Base-by-base conservation (phyloP, 2,888 invertebrate species). In the Andrena chrysosceles region DNA sequence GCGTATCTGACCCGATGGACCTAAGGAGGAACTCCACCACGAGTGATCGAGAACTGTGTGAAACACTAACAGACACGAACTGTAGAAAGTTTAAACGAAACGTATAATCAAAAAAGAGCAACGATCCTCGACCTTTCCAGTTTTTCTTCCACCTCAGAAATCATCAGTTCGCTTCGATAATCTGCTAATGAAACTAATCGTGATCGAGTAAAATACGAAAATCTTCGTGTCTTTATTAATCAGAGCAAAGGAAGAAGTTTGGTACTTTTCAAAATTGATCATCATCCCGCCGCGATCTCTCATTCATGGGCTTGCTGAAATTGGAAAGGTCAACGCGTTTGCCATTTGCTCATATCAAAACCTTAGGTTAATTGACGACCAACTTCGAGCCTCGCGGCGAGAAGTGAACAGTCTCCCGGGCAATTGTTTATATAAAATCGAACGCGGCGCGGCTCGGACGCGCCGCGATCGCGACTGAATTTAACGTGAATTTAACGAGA, bases 301-400 rank as follows among this genome's bases (percentile, higher is more conserved):
- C 13, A 16, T 16, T 42, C 42, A 42, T 16, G 0, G 42, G 42
- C 42, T 5, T 42, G 42, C 42, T 13, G 16, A 89, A 89, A 89
- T 91, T 89, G 89, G 89, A 88, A 87, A 90, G 89, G 90, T 91
- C 89, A 89, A 92, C 82, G 89, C 85, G 89, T 90, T 91, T 91
- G 91, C 90, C 89, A 92, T 90, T 91, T 91, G 91, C 92, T 92
- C 92, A 92, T 92, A 92, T 92, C 92, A 92, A 91, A 70, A 89
- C 84, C 77, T 86, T 90, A 90, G 90, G 89, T 85, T 90, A 87
- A 86, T 87, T 60, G 84, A 87, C 75, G 66, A 87, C 82, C 42
- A 75, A 84, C 82, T 86, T 89, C 77, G 79, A 89, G 79, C 80
- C 87, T 83, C 79, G 80, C 83, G 81, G 73, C 78, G 73, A 72